These are phyloP conservation scores for Drymodes brunneopygia DNA, from an alignment of 2,113 vertebrate genomes.

Conservation along the genomic window DNA sequence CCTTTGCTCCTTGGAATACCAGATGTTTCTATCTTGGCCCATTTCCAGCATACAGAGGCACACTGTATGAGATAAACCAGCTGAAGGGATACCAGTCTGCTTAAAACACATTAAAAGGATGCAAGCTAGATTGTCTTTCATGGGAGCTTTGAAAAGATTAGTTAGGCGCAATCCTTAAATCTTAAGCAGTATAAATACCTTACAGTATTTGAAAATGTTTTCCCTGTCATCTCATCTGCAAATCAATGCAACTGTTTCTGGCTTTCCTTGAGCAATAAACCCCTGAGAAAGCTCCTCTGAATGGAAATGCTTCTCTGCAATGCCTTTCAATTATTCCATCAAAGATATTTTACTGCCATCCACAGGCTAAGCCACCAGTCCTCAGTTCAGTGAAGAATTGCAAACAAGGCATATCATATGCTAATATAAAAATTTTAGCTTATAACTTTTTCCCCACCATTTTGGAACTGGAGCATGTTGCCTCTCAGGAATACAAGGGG, in stretches of 20 bases:
- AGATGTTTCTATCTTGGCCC: not conserved
- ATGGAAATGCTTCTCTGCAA: not conserved
- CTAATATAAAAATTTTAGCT: not conserved
- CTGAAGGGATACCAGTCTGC: not conserved
- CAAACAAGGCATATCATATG: conserved; percentile 1
- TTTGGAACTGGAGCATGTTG: not conserved
- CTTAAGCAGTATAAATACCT: conserved; percentile 34
- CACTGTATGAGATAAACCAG: not conserved
- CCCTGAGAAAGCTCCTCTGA: not conserved
- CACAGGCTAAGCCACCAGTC: conserved; percentile 25
- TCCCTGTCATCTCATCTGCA: conserved; percentile 44
- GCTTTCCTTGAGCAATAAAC: conserved; percentile 39
- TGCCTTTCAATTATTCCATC: conserved; percentile 52
- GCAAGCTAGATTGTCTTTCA: conserved; percentile 15
- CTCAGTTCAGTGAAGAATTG: not conserved
- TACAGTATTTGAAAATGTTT: conserved; percentile 47
- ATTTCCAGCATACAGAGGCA: not conserved
- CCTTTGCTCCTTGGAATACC: not conserved
- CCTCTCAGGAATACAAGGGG: not conserved
- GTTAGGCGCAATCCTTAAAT: conserved; percentile 25
- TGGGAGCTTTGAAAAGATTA: conserved; percentile 23
- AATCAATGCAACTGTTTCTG: conserved; percentile 41
- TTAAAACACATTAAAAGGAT: conserved; percentile 16
- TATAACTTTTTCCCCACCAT: not conserved
- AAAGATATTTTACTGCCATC: conserved; percentile 61